These are phyloP conservation scores for Actias luna DNA, from an alignment of 2,888 invertebrate species.

Conservation along the genomic window DNA sequence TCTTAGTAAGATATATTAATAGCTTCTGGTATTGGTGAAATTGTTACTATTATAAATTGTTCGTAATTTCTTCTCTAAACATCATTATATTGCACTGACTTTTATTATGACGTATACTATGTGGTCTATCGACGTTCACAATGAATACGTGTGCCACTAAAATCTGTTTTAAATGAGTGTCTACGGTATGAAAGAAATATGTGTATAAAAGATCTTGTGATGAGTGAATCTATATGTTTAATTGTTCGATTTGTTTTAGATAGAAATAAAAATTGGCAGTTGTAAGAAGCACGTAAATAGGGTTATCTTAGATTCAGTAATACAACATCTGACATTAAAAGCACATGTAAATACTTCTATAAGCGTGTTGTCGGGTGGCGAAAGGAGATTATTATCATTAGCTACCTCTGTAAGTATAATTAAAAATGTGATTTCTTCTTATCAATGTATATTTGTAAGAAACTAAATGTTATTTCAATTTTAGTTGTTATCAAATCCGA, in stretches of 20 bases:
- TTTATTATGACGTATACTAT: too few species aligned
- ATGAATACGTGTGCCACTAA: too few species aligned
- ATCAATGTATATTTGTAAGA: not conserved
- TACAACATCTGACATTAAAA: conserved; percentile 85
- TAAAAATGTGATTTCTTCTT: not conserved
- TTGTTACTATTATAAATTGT: too few species aligned
- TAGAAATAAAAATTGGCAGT: conserved; percentile 71
- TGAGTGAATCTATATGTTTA: conserved; percentile 7
- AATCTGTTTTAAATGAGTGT: too few species aligned
- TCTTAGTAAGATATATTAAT: too few species aligned
- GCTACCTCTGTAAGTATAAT: conserved; percentile 86
- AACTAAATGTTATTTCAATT: conserved; percentile 21
- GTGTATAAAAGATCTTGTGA: conserved; percentile 8
- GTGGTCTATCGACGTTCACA: too few species aligned
- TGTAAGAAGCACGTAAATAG: conserved; percentile 40
- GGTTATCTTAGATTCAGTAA: conserved; percentile 57
- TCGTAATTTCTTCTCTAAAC: too few species aligned
- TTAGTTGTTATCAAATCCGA: conserved; percentile 91
- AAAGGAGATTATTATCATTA: conserved; percentile 90
- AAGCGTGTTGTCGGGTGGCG: conserved; percentile 92
- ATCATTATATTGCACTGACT: too few species aligned
- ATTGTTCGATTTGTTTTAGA: conserved; percentile 46
- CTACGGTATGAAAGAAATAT: too few species aligned
- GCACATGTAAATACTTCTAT: conserved; percentile 85
- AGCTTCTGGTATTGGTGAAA: too few species aligned